These are phyloP conservation scores for Cyanistes caeruleus DNA, from an alignment of 2,113 vertebrate species.

Conservation along the genomic window DNA sequence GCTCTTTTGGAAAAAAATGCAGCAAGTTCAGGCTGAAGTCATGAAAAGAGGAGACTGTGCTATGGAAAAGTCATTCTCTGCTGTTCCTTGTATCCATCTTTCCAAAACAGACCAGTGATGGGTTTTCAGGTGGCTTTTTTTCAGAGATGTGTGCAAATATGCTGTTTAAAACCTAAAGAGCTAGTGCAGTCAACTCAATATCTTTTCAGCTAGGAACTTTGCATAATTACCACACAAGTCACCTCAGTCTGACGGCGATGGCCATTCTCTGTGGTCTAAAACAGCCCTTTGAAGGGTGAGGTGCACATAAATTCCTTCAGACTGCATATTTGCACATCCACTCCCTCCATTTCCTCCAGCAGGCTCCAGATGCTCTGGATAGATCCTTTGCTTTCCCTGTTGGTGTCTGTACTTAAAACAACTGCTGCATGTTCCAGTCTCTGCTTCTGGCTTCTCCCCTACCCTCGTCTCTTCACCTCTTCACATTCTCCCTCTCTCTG, in stretches of 20 bases:
- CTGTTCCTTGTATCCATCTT: background rate
- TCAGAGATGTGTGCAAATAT: background rate
- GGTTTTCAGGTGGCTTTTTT: accelerated
- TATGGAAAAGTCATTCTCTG: background rate
- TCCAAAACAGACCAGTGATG: background rate
- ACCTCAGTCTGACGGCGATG: background rate
- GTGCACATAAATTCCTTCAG: background rate
- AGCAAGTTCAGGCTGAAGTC: background rate
- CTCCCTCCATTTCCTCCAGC: background rate
- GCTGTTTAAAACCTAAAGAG: background rate
- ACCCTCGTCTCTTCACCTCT: background rate
- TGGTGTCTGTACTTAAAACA: background rate
- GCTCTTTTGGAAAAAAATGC: background rate
- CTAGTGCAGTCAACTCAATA: accelerated
- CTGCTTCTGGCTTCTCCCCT: background rate
- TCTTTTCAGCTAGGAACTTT: background rate
- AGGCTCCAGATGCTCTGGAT: background rate
- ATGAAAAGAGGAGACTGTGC: background rate
- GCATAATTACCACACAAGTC: background rate
- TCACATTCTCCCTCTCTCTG: background rate
- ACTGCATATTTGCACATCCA: background rate
- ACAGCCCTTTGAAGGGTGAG: accelerated
- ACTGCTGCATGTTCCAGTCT: background rate
- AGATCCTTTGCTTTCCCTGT: background rate
- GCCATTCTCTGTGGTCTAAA: background rate